These are phyloP conservation scores for Xestia xanthographa DNA, from an alignment of 2,888 invertebrate species.

Conservation along the genomic window DNA sequence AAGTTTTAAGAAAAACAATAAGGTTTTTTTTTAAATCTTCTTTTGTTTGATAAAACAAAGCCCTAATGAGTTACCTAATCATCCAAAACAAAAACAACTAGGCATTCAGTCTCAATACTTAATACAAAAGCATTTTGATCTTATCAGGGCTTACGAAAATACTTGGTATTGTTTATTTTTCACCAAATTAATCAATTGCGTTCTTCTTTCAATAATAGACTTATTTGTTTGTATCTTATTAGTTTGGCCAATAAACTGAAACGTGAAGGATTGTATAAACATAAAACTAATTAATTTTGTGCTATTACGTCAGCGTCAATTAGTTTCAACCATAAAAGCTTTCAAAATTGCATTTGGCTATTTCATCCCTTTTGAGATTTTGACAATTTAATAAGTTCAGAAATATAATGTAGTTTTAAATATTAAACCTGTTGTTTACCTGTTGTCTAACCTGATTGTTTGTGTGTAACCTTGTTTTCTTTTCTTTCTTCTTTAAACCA, in stretches of 20 bases:
- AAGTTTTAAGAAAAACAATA: conserved; percentile 12
- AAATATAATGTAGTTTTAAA: not conserved
- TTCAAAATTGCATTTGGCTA: conserved; percentile 32
- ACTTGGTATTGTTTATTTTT: conserved; percentile 37
- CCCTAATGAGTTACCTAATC: conserved; percentile 28
- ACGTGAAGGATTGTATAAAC: conserved; percentile 29
- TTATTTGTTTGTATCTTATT: conserved; percentile 31
- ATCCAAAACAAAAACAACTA: conserved; percentile 4
- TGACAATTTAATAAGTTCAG: conserved; percentile 2
- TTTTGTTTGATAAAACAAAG: conserved; percentile 37
- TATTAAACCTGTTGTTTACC: too few relatives aligned
- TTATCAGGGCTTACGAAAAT: conserved; percentile 36
- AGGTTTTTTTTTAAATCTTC: conserved; percentile 9
- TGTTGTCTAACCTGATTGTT: too few relatives aligned
- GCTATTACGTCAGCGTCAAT: conserved; percentile 25
- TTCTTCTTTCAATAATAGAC: not conserved
- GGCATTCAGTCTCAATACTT: conserved; percentile 1
- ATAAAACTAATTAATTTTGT: conserved; percentile 41
- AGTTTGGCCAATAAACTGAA: conserved; percentile 31
- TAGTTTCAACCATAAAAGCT: conserved; percentile 39
- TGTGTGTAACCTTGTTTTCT: too few relatives aligned
- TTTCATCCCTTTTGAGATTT: conserved; percentile 8
- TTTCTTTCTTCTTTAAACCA: too few relatives aligned
- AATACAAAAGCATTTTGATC: conserved; percentile 18
- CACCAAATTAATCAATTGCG: conserved; percentile 11